phyloP scores from a whole-genome alignment of 2,113 vertebrate species.

The Larimichthys crocea region DNA sequence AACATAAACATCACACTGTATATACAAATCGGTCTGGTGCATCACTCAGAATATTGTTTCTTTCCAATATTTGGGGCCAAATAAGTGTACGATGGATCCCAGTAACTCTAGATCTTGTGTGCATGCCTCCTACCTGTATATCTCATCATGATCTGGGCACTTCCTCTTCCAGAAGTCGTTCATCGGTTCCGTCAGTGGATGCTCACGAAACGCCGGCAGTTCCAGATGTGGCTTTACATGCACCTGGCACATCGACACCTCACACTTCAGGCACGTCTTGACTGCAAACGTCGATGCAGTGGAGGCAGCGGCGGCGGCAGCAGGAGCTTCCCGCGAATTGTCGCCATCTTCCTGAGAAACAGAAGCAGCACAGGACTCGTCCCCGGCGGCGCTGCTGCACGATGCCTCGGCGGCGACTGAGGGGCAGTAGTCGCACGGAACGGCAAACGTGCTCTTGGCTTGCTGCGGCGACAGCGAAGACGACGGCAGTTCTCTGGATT shows the following conservation, averaged over 20 bases:
- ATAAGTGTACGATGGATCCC: neutral
- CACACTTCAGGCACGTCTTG: constrained; percentile 85
- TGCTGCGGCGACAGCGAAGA: neutral
- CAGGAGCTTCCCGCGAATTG: neutral
- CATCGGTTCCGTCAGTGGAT: constrained; percentile 79
- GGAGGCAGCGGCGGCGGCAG: fast-evolving
- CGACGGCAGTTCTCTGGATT: constrained; percentile 22
- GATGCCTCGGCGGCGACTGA: neutral
- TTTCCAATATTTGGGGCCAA: too few species aligned
- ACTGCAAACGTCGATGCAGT: constrained; percentile 54
- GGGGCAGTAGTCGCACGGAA: constrained; percentile 82
- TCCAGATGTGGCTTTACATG: constrained; percentile 83
- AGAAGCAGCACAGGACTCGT: constrained; percentile 1
- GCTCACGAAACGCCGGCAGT: constrained; percentile 80
- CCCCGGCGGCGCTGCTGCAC: fast-evolving
- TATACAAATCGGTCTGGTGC: too few species aligned
- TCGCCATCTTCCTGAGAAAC: constrained; percentile 5
- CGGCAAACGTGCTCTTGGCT: neutral
- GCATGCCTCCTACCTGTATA: constrained; percentile 65
- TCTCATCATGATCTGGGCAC: constrained; percentile 81
- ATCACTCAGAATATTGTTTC: too few species aligned
- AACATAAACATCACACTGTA: too few species aligned
- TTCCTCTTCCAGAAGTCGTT: constrained; percentile 79
- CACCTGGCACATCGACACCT: constrained; percentile 85
- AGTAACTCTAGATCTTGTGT: neutral